A percentile compares a stretch with the other conserved stretches of the same genome.
Conservation (phyloP, 2,888 invertebrate genomes). For the Phortica okadai region DNA sequence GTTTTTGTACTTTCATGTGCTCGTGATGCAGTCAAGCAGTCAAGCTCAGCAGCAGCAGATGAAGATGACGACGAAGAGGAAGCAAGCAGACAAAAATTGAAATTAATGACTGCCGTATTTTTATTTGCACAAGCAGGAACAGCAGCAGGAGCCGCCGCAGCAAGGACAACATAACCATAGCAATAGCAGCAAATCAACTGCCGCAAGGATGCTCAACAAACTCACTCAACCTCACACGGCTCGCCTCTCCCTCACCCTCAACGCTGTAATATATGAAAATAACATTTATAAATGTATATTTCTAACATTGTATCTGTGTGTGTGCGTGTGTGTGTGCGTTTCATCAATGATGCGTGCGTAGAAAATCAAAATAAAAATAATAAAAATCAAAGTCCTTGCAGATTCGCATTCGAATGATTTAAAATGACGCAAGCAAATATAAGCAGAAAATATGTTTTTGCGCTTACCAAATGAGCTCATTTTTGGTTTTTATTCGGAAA, state of each 20-base stretch:
- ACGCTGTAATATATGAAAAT: constrained; percentile 40
- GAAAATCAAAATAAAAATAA: constrained; percentile 53
- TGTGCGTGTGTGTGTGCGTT: constrained; percentile 35
- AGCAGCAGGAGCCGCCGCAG: neutral
- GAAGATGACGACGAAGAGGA: constrained; percentile 21
- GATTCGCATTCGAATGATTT: constrained; percentile 43
- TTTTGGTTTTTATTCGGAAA: neutral
- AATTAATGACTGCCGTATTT: constrained; percentile 58
- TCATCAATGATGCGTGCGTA: constrained; percentile 59
- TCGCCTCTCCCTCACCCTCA: neutral
- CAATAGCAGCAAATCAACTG: neutral
- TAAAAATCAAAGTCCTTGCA: constrained; percentile 25
- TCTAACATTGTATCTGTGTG: neutral
- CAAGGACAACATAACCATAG: neutral
- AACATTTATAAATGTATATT: constrained; percentile 8
- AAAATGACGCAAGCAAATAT: constrained; percentile 5
- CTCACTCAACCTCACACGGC: neutral
- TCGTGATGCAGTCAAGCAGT: constrained; percentile 28
- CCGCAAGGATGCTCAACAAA: constrained; percentile 4
- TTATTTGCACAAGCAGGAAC: constrained; percentile 33
- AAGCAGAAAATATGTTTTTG: neutral
- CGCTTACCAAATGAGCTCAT: neutral
- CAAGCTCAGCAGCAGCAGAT: constrained; percentile 22
- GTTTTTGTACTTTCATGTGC: neutral
- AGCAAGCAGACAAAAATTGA: constrained; percentile 51